Evolutionary conservation across 2,113 vertebrate species (phyloP).

Genomic region (Cinclus cinclus): DNA sequence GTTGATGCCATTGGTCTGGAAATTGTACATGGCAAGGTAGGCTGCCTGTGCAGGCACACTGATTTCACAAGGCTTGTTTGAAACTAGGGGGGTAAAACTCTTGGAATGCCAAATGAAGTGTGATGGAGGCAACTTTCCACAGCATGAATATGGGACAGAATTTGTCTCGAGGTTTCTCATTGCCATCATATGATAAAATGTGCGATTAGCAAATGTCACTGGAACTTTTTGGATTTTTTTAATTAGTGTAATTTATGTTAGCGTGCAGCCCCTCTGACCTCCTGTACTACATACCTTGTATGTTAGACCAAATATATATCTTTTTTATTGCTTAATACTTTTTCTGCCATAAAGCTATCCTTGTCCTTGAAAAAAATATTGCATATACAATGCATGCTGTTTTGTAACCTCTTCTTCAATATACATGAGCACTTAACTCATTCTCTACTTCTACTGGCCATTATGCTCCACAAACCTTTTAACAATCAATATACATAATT

Average conservation of each 20-base stretch:
- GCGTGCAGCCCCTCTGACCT: neutral
- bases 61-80: neutral
- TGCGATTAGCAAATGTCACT: neutral
- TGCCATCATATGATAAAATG: neutral
- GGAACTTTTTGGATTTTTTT: neutral
- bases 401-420: neutral
- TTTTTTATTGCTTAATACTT: neutral
- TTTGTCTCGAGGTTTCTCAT: neutral
- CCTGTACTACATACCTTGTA: neutral
- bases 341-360: neutral
- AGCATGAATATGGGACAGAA: neutral
- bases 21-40: conserved; percentile 89
- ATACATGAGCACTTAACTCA: conserved; percentile 7
- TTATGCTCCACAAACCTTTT: conserved; percentile 11
- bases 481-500: conserved; percentile 31
- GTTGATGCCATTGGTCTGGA: conserved; percentile 93
- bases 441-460: neutral
- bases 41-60: neutral
- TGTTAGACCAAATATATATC: neutral
- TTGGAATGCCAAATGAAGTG: neutral
- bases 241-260: neutral
- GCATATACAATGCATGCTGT: neutral
- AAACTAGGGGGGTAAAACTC: neutral
- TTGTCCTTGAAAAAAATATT: neutral
- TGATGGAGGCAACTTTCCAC: neutral